A percentile compares a stretch with the other conserved stretches of the same genome.
These are phyloP conservation scores for Melanotaenia pygmaea DNA, from an alignment of 2,797 vertebrate genomes.

Conservation along the genomic window DNA sequence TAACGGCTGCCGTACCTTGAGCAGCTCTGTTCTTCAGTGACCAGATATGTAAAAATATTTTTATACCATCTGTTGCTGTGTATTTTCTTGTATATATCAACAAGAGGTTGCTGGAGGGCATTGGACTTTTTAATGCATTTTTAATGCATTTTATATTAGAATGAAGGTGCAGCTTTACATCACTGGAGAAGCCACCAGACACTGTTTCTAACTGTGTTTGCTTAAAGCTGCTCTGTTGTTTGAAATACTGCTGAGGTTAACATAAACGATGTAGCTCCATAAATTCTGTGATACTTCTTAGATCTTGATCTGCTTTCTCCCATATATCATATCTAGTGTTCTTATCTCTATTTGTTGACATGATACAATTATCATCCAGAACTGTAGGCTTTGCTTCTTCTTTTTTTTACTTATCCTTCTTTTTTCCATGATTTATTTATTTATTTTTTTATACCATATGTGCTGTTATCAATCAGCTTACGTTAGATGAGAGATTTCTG, in stretches of 20 bases:
- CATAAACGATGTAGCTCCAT: conserved; percentile 33
- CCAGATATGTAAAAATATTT: background rate
- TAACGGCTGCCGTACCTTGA: background rate
- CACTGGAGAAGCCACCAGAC: conserved; percentile 7
- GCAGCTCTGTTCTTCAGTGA: background rate
- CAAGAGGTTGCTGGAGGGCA: conserved; percentile 2
- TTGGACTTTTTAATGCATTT: conserved; percentile 33
- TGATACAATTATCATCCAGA: conserved; percentile 47
- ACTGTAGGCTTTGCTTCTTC: conserved; percentile 28
- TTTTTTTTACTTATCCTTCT: conserved; percentile 40
- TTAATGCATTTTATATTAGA: conserved; percentile 30
- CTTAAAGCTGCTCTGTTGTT: conserved; percentile 34
- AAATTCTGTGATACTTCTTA: conserved; percentile 26
- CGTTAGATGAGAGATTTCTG: conserved; percentile 28
- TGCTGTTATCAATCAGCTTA: conserved; percentile 35
- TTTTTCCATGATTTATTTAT: conserved; percentile 17
- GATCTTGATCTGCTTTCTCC: conserved; percentile 18
- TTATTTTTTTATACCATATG: conserved; percentile 21
- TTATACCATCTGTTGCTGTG: background rate
- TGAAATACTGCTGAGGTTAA: conserved; percentile 52
- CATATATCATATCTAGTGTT: conserved; percentile 28
- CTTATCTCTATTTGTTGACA: conserved; percentile 48
- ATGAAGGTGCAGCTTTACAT: conserved; percentile 27
- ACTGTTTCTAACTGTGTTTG: conserved; percentile 7
- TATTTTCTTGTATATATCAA: conserved; percentile 7